These are phyloP conservation scores for Drosophila kanekoi DNA, from an alignment of 2,888 invertebrate genomes.

Conservation along the genomic window DNA sequence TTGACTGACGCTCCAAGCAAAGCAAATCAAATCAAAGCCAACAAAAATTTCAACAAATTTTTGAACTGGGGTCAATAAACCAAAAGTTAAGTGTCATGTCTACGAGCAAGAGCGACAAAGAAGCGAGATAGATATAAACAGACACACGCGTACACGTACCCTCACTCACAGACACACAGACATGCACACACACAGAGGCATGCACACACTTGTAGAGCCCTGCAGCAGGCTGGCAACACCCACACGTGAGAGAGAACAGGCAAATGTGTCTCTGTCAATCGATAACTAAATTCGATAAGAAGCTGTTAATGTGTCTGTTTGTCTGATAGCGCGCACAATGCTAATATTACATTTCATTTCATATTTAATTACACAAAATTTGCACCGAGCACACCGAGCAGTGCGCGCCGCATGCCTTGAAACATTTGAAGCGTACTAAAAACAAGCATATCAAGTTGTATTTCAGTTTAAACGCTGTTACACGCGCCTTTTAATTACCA, in stretches of 20 bases:
- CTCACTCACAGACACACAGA: too few relatives aligned
- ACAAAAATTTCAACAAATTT: conserved; percentile 31
- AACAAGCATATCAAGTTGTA: conserved; percentile 27
- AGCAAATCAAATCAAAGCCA: conserved; percentile 46
- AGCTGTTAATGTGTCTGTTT: conserved; percentile 17
- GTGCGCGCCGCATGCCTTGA: conserved; percentile 24
- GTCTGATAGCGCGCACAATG: conserved; percentile 17
- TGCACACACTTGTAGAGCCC: conserved; percentile 9
- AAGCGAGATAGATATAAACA: conserved; percentile 20
- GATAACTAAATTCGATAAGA: conserved; percentile 46
- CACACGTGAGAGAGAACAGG: neutral
- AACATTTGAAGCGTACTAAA: conserved; percentile 32
- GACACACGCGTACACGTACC: conserved; percentile 1
- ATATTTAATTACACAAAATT: conserved; percentile 44
- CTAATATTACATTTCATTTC: conserved; percentile 26
- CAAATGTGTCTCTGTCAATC: conserved; percentile 31
- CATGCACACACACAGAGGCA: neutral
- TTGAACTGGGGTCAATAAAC: conserved; percentile 62
- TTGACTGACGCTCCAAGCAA: conserved; percentile 57
- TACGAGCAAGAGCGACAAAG: conserved; percentile 18
- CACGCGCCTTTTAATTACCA: conserved; percentile 20
- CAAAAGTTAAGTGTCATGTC: conserved; percentile 52
- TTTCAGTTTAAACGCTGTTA: conserved; percentile 20
- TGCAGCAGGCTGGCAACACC: conserved; percentile 14
- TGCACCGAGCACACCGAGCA: neutral